These are phyloP conservation scores for Machaerirhynchus nigripectus DNA, from an alignment of 2,113 vertebrate species.

Conservation along the genomic window DNA sequence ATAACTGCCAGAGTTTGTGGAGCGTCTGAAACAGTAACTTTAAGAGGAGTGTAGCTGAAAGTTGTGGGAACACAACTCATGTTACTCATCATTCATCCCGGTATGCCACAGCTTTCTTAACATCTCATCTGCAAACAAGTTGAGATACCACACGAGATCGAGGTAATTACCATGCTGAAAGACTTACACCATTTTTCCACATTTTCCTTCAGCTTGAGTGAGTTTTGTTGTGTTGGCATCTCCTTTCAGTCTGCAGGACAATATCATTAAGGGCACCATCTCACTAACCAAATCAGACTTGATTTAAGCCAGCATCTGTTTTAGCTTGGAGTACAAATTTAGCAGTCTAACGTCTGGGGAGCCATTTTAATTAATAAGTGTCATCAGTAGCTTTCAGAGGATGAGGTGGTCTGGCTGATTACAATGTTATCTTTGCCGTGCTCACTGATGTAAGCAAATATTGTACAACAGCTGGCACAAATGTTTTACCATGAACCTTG, in stretches of 20 bases:
- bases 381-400: not conserved
- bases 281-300: not conserved
- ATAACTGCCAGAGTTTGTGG: not conserved
- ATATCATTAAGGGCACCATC: not conserved
- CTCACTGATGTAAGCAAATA: not conserved
- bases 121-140: not conserved
- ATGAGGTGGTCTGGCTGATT: not conserved
- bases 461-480: not conserved
- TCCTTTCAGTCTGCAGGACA: not conserved
- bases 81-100: not conserved
- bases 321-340: not conserved
- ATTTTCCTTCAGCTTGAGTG: not conserved
- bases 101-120: not conserved
- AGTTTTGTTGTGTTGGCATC: not conserved
- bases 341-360: not conserved
- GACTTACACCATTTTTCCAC: not conserved
- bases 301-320: not conserved
- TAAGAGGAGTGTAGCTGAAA: rapidly evolving
- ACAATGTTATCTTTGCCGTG: not conserved
- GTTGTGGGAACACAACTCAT: not conserved
- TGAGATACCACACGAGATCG: rapidly evolving
- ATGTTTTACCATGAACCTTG: not conserved
- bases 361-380: not conserved
- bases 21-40: not conserved
- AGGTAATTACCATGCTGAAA: not conserved